phyloP scores from a whole-genome alignment of 1,140 invertebrate species.

The Lineus longissimus region DNA sequence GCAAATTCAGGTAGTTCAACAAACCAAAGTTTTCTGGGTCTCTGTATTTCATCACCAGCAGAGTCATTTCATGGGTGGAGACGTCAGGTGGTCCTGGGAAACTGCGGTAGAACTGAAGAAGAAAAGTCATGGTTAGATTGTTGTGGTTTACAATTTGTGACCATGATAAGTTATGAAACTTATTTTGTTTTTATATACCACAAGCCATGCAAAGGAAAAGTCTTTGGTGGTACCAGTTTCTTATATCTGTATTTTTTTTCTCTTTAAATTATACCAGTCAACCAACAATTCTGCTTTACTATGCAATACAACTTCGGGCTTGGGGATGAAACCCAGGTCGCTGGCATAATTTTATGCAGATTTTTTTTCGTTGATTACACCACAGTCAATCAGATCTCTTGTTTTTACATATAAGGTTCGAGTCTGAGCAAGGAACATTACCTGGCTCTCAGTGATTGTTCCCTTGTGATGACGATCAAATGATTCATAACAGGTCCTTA shows the following conservation, averaged over 20 bases:
- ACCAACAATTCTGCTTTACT: neutral
- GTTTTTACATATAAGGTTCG: no score
- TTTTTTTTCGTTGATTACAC: no score
- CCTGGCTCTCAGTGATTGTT: constrained; percentile 51
- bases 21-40: constrained; percentile 42
- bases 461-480: constrained; percentile 53
- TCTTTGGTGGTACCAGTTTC: neutral
- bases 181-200: neutral
- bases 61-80: constrained; percentile 40
- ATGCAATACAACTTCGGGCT: no score
- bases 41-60: constrained; percentile 47
- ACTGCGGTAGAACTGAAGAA: constrained; percentile 47
- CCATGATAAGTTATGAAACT: neutral
- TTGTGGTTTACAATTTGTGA: neutral
- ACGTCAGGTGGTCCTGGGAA: constrained; percentile 49
- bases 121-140: neutral
- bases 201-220: neutral
- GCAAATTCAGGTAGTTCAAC: constrained; percentile 52
- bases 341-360: no score
- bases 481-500: constrained; percentile 48
- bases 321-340: no score
- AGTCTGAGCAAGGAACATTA: constrained; percentile 20
- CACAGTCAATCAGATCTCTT: no score
- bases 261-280: neutral
- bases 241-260: neutral